These are phyloP conservation scores for Contarinia nasturtii DNA, from an alignment of 1,140 invertebrate species.

Conservation along the genomic window DNA sequence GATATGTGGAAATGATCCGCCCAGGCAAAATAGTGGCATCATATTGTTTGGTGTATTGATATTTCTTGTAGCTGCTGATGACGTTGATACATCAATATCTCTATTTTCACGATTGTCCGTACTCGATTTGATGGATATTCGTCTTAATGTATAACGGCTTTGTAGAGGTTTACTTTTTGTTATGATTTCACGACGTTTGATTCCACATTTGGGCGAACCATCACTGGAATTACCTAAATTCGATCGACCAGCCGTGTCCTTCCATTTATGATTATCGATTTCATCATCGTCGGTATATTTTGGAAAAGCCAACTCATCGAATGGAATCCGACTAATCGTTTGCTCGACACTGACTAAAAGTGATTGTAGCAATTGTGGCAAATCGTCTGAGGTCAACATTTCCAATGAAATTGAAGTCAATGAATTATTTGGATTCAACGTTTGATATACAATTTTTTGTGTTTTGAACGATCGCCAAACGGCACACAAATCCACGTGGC, in stretches of 20 bases:
- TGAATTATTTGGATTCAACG: slow-evolving; percentile 1
- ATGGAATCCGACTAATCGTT: slow-evolving; percentile 28
- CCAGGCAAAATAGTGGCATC: slow-evolving; percentile 37
- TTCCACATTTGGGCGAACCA: slow-evolving; percentile 20
- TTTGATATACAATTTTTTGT: slow-evolving; percentile 1
- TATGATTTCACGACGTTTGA: slow-evolving; percentile 23
- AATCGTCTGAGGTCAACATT: slow-evolving; percentile 23
- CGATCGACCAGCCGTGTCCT: background rate
- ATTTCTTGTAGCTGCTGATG: background rate
- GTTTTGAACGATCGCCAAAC: slow-evolving; percentile 15
- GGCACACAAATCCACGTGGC: slow-evolving; percentile 15
- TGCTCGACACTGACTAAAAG: slow-evolving; percentile 42
- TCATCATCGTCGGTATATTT: slow-evolving; percentile 6
- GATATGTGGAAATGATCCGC: slow-evolving; percentile 44
- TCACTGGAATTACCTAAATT: background rate
- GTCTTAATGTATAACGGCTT: slow-evolving; percentile 21
- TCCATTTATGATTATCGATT: background rate
- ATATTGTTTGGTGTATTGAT: background rate
- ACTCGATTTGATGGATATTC: slow-evolving; percentile 14
- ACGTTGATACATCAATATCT: slow-evolving; percentile 3
- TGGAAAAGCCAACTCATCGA: slow-evolving; percentile 42
- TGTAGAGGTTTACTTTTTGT: slow-evolving; percentile 24
- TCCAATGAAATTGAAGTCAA: slow-evolving; percentile 6
- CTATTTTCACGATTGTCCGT: slow-evolving; percentile 3
- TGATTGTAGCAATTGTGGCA: slow-evolving; percentile 37